Evolutionary conservation across 2,888 invertebrate genomes (phyloP).

Genomic region (Labia minor): DNA sequence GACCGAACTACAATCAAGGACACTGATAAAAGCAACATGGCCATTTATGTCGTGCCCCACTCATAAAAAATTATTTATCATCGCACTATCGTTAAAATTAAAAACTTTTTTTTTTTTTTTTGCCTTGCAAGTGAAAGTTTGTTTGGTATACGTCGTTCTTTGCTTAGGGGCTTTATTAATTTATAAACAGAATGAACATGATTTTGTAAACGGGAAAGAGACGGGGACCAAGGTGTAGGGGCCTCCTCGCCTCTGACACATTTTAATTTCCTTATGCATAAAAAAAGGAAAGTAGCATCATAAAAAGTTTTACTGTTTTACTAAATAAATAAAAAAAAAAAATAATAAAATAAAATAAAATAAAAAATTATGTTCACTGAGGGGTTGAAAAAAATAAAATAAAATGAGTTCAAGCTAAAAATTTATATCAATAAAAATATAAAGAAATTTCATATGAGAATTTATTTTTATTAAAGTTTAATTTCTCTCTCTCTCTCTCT

Average conservation of each 20-base stretch:
- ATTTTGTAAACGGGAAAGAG: too few species aligned
- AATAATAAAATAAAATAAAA: not conserved
- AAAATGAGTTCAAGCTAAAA: too few species aligned
- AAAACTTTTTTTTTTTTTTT: not conserved
- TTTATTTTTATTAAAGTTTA: too few species aligned
- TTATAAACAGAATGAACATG: not conserved
- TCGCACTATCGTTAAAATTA: slow-evolving; percentile 2
- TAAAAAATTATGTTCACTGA: too few species aligned
- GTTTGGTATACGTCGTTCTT: not conserved
- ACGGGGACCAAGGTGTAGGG: too few species aligned
- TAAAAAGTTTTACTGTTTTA: slow-evolving; percentile 3
- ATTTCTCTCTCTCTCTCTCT: too few species aligned
- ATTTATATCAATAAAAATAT: too few species aligned
- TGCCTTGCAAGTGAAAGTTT: not conserved
- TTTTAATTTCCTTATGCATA: slow-evolving; percentile 13
- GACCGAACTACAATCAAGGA: too few species aligned
- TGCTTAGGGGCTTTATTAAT: not conserved
- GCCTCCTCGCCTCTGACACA: not conserved
- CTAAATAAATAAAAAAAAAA: not conserved
- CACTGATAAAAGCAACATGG: not conserved
- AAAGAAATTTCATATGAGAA: too few species aligned
- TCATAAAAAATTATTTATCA: slow-evolving; percentile 4
- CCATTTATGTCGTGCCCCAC: not conserved
- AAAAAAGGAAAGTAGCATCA: not conserved
- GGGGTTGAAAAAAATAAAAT: too few species aligned